Base-by-base conservation (phyloP, 2,888 invertebrate species). In the Quadroppia sp. region DNA sequence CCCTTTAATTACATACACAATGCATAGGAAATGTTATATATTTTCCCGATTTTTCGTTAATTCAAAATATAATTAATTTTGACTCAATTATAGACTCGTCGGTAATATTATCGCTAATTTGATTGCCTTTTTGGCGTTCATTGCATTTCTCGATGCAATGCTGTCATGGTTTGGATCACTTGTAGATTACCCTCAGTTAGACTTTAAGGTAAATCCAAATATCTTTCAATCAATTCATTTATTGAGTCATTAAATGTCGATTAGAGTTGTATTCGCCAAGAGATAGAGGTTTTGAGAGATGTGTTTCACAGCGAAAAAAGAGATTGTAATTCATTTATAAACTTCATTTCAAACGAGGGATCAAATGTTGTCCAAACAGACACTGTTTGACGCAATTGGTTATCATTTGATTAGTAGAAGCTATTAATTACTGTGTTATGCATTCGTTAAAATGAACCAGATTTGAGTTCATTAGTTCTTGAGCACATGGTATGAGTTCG, bases 61-160 rank as follows among this genome's bases (percentile, higher is more conserved):
- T 53, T 53, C 2, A 53, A 53, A 23, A 2, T 40, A 53, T n/a
- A 25, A 3, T 71, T 45, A 7, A 4, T 36, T 59, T 40, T 20
- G 20, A 20, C 13, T 11, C 4, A 50, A 53, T 25, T 28, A 0
- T 53, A 73, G 73, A 0, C 85, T 98, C 2, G 87, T 96, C 13
- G 85, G 91, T 11, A 92, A 92, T 78, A 94, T 98, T 76, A 87
- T 91, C 6, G 93, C 95, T 11, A 96, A 95, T 80, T 86, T 98
- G 17, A 89, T 98, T 0, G 94, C 95, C 0, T 95, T 96, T 80
- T 88, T 97, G 0, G 88, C 96, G 0, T 88, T 94, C 76, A 86
- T 98, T 4, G 88, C 91, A 1, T 92, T 97, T 80, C 78, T 93
- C 0, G 93, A 97, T 82, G 88, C 88, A 0, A 80, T 92, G 0